Base-by-base conservation (phyloP, 2,113 vertebrate species). In the Hystrix cristata region DNA sequence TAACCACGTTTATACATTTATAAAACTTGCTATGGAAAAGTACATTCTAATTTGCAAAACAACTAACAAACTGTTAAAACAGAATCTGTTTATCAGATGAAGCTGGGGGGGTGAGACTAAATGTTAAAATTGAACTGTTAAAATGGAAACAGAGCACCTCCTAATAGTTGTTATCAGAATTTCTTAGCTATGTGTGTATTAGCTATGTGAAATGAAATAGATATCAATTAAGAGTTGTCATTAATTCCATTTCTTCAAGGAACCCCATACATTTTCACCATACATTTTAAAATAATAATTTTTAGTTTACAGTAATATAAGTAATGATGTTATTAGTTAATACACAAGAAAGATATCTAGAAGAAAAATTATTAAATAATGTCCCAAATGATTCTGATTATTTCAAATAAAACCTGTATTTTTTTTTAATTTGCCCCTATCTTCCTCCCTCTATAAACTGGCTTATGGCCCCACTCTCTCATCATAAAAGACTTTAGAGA, bases 321-420 rank as follows among this genome's bases (percentile, higher is more conserved):
- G 29, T 79, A 88, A 82, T n/a, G 4, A 84, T 60, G 19, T 38
- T 91, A 55, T 5, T 38, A 92, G 43, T 81, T 86, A 95, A 82
- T 92, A 64, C 57, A 76, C 25, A 92, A 90, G 19, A 21, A 93
- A 81, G 38, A 69, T 62, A 11, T 34, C 72, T 86, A 86, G 57
- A 55, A 81, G n/a, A 71, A 94, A 96, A 65, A 64, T 16, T 2
- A 46, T 84, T 84, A 96, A 81, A 46, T 86, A 86, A 69, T 48
- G 12, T 85, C n/a, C 69, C 82, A 87, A 78, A 25, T 64, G 34
- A 86, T 89, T 89, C 43, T 81, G 82, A 86, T 89, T 80, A 90
- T 38, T 82, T 81, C 34, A 46, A 92, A 92, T 96, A 29, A 87
- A 97, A 90, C 83, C 74, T 48, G 60, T 72, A 90, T 23, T 72